Percentiles rank a stretch among this genome's conserved stretches.
Conservation (phyloP, 2,888 invertebrate species). For the Epiblema foenella region DNA sequence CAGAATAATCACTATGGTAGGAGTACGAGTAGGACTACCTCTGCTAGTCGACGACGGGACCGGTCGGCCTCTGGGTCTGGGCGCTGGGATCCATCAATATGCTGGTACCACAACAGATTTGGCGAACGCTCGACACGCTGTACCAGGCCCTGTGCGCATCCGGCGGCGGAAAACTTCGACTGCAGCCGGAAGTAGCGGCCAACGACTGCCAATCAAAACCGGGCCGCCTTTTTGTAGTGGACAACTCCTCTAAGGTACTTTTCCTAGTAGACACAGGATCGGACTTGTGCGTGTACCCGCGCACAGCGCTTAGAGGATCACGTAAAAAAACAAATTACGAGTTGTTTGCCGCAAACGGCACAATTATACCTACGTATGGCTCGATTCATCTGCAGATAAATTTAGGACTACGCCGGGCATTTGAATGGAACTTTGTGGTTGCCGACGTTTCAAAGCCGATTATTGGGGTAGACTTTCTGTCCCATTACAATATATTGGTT, state of each 20-base stretch:
- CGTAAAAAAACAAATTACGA: constrained; percentile 13
- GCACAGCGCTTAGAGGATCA: constrained; percentile 42
- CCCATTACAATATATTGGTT: constrained; percentile 26
- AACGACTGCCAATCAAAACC: constrained; percentile 12
- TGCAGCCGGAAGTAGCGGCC: constrained; percentile 21
- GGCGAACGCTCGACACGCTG: background rate
- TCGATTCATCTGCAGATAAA: constrained; percentile 1
- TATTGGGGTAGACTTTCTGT: constrained; percentile 19
- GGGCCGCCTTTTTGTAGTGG: constrained; percentile 14
- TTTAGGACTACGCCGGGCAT: constrained; percentile 2
- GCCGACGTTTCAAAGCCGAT: constrained; percentile 47
- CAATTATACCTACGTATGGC: constrained; percentile 14
- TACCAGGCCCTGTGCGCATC: constrained; percentile 3
- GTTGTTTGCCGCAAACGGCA: constrained; percentile 9
- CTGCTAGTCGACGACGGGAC: background rate
- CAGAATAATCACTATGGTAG: background rate
- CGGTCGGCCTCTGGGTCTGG: background rate
- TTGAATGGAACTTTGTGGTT: background rate
- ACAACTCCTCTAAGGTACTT: background rate
- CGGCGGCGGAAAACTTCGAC: constrained; percentile 16
- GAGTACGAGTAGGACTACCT: background rate
- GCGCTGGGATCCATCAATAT: background rate
- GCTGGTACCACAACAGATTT: constrained; percentile 14
- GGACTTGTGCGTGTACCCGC: constrained; percentile 16
- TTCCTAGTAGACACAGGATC: constrained; percentile 13